Evolutionary conservation across 2,888 invertebrate species (phyloP).

Genomic region (Nasonia oneida): DNA sequence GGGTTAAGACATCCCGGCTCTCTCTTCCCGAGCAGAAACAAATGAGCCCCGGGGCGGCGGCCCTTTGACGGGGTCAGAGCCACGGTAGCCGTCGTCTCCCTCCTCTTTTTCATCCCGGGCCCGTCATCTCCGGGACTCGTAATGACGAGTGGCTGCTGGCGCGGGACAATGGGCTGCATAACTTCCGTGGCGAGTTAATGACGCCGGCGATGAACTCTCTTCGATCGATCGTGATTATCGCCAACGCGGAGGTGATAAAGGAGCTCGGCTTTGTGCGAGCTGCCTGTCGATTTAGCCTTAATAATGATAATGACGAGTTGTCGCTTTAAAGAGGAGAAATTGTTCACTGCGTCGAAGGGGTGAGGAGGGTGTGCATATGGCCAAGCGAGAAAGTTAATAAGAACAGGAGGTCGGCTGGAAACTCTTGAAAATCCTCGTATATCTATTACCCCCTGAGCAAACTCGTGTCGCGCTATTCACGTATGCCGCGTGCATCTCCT

Average conservation of each 20-base stretch:
- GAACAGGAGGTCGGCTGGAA: not conserved
- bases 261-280: slow-evolving; percentile 33
- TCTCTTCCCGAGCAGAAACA: slow-evolving; percentile 70
- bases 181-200: slow-evolving; percentile 71
- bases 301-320: slow-evolving; percentile 59
- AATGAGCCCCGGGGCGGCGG: slow-evolving; percentile 73
- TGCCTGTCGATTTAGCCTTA: slow-evolving; percentile 59
- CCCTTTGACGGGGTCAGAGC: slow-evolving; percentile 69
- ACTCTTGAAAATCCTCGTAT: not conserved
- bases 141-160: slow-evolving; percentile 71
- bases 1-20: slow-evolving; percentile 68
- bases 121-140: slow-evolving; percentile 60
- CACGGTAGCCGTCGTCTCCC: slow-evolving; percentile 54
- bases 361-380: not conserved
- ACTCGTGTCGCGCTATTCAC: slow-evolving; percentile 10
- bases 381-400: not conserved
- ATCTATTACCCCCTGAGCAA: not conserved
- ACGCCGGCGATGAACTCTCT: slow-evolving; percentile 63
- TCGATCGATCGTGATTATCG: slow-evolving; percentile 71
- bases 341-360: slow-evolving; percentile 32
- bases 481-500: not conserved
- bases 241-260: slow-evolving; percentile 46
- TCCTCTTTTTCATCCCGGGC: slow-evolving; percentile 40
- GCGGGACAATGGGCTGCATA: slow-evolving; percentile 71
- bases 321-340: slow-evolving; percentile 47